A percentile compares a stretch with the other conserved stretches of the same genome.
These are phyloP conservation scores for Leuciscus idus DNA, from an alignment of 2,113 vertebrate genomes.

Conservation along the genomic window DNA sequence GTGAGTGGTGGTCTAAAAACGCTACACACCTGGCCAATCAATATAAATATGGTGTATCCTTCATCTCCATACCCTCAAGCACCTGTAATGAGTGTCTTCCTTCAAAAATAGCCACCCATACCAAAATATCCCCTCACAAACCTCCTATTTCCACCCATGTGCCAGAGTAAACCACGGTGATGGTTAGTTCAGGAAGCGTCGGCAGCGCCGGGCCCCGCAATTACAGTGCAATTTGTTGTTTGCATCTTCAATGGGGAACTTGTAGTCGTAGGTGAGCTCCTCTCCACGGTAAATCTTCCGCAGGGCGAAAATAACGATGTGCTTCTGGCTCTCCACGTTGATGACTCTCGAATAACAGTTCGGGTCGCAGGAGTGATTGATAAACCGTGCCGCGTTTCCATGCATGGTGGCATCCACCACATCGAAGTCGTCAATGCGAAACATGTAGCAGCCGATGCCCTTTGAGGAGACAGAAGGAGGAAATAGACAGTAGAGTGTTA, in stretches of 20 bases:
- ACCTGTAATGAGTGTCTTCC: not conserved
- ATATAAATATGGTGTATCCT: not conserved
- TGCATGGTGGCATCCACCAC: conserved; percentile 93
- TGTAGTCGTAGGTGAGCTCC: conserved; percentile 94
- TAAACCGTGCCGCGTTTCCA: conserved; percentile 90
- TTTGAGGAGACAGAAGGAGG: conserved; percentile 51
- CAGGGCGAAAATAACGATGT: conserved; percentile 91
- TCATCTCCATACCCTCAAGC: not conserved
- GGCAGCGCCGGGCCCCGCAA: conserved; percentile 85
- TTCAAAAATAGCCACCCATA: not conserved
- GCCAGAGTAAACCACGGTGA: not conserved
- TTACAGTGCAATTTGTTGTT: conserved; percentile 89
- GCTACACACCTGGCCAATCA: not conserved
- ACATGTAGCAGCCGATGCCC: conserved; percentile 96
- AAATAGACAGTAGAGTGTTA: not conserved
- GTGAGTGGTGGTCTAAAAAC: not conserved
- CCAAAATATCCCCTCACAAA: not conserved
- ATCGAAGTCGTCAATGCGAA: conserved; percentile 92
- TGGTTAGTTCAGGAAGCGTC: conserved; percentile 87
- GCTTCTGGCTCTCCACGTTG: conserved; percentile 91
- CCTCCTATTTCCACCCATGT: not conserved
- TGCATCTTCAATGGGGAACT: conserved; percentile 92
- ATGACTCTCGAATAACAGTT: conserved; percentile 94
- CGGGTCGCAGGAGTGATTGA: conserved; percentile 94
- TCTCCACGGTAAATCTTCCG: conserved; percentile 89